Base-by-base conservation (phyloP, 2,888 invertebrate species). In the Andrena camellia region DNA sequence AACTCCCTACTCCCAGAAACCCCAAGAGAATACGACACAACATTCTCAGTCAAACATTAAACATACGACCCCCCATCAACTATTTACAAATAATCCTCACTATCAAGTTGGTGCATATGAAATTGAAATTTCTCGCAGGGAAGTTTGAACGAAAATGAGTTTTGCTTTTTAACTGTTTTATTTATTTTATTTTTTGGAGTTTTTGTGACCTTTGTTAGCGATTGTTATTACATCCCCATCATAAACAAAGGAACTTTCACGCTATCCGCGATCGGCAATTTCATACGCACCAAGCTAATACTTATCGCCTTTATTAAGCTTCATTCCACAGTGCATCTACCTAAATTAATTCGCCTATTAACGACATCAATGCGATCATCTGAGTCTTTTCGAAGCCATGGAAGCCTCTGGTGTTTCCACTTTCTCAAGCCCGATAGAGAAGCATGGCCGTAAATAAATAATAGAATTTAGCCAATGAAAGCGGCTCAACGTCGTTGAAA, bases 401-500 rank as follows among this genome's bases (percentile, higher is more conserved):
- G 29, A 83, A 85, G 73, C 59, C 50, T 72, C 64, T 23, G 50
- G 20, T 54, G 20, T 31, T 63, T 62, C 78, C 59, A 50, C 68
- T 72, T 63, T 74, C 77, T 57, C 72, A 60, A 81, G 60, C 71
- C 71, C 66, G n/a, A 63, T 54, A 42, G 52, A 62, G 72, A 42
- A 66, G 79, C 82, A 48, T 60, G 63, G 71, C 78, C 83, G 85
- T 89, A 89, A 89, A 89, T 89, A 89, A 89, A 89, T 89, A 88
- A 88, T 89, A 85, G 88, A 81, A 89, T 88, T 87, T 87, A 87
- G 67, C 81, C 81, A 76, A 87, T 72, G 76, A 83, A 79, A 72
- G 81, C 69, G 60, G 81, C 79, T 73, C 71, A 77, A 70, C 70
- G 82, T 68, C 82, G 88, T 86, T 84, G 86, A 86, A 89, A 89